Evolutionary conservation across 2,113 vertebrate species (phyloP).

Genomic region (Cephalopholis sonnerati): DNA sequence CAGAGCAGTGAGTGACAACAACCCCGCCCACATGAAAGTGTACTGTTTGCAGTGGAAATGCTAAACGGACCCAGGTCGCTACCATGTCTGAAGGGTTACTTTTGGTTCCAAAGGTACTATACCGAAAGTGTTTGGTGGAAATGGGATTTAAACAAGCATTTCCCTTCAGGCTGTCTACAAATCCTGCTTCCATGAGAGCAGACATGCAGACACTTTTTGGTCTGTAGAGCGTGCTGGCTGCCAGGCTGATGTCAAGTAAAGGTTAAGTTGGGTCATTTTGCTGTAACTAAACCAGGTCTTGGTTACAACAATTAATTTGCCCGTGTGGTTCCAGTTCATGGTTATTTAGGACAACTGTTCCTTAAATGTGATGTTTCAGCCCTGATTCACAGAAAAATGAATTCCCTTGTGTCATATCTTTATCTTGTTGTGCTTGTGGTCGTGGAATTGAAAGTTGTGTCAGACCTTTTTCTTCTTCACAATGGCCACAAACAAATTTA

Average conservation of each 20-base stretch:
- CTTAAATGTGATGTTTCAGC: not conserved
- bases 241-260: slow-evolving; percentile 15
- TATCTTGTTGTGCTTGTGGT: not conserved
- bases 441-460: not conserved
- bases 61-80: too few relatives aligned
- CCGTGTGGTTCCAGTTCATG: not conserved
- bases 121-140: too few relatives aligned
- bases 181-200: slow-evolving; percentile 2
- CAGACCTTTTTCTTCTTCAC: not conserved
- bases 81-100: too few relatives aligned
- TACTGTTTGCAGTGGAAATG: too few relatives aligned
- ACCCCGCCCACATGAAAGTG: too few relatives aligned
- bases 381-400: not conserved
- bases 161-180: not conserved
- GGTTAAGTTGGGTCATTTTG: not conserved
- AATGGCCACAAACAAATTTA: slow-evolving; percentile 8
- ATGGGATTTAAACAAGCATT: not conserved
- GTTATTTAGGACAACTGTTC: too few relatives aligned
- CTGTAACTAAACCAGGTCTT: not conserved
- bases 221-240: not conserved
- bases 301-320: not conserved
- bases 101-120: too few relatives aligned
- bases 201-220: not conserved
- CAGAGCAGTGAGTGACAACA: too few relatives aligned
- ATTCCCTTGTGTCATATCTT: not conserved